These are phyloP conservation scores for Neosilurus mollespiculum DNA, from an alignment of 2,797 vertebrate species.

Conservation along the genomic window DNA sequence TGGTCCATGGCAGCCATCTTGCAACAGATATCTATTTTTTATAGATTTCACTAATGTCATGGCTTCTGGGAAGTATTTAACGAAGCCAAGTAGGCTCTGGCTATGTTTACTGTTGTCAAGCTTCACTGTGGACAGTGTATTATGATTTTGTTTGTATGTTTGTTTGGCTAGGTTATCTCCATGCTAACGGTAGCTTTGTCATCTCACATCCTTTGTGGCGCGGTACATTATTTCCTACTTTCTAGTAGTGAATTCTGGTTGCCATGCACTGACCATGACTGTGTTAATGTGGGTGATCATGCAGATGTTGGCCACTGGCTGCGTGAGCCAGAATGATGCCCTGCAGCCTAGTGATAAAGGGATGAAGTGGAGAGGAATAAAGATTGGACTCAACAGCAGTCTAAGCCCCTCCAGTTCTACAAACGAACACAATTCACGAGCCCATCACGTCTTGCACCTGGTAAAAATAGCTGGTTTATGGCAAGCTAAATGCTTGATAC, in stretches of 20 bases:
- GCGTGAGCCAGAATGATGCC: constrained; percentile 28
- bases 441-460: neutral
- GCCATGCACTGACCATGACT: constrained; percentile 43
- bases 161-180: neutral
- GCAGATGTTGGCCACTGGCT: constrained; percentile 39
- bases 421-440: constrained; percentile 7
- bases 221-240: constrained; percentile 27
- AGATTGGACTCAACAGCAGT: constrained; percentile 20
- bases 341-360: constrained; percentile 49
- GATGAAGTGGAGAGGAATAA: constrained; percentile 43
- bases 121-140: neutral
- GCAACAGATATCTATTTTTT: neutral
- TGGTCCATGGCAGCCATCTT: constrained; percentile 8
- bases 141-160: neutral
- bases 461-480: constrained; percentile 26
- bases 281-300: constrained; percentile 45
- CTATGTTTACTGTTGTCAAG: constrained; percentile 10
- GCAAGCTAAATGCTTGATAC: constrained; percentile 16
- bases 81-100: neutral
- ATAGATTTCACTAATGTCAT: constrained; percentile 2
- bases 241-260: constrained; percentile 17
- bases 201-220: constrained; percentile 22
- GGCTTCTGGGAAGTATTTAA: neutral
- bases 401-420: constrained; percentile 16
- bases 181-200: neutral